Evolutionary conservation across 2,113 vertebrate genomes (phyloP).

Genomic region (Diadophis punctatus): DNA sequence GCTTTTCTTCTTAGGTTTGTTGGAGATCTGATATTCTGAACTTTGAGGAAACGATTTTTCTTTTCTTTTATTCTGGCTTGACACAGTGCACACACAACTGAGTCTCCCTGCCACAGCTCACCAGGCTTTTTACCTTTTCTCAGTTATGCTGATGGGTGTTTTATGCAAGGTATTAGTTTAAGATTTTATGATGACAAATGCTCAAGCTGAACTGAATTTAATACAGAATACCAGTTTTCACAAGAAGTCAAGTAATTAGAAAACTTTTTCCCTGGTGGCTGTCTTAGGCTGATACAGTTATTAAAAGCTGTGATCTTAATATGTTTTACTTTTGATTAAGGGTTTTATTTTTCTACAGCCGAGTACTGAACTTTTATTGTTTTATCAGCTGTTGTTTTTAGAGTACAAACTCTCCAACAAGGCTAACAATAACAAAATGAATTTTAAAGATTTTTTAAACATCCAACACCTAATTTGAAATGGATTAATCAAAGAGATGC

Average conservation of each 20-base stretch:
- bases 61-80: background rate
- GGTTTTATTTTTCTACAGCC: background rate
- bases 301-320: background rate
- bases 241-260: background rate
- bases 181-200: background rate
- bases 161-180: background rate
- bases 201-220: background rate
- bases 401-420: background rate
- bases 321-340: background rate
- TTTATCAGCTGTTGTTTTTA: background rate
- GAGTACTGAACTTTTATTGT: background rate
- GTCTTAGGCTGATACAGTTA: background rate
- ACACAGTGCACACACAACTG: background rate
- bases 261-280: background rate
- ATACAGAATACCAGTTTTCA: background rate
- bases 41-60: background rate
- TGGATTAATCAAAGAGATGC: background rate
- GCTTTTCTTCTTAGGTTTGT: background rate
- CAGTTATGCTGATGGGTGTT: background rate
- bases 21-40: background rate
- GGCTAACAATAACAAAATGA: background rate
- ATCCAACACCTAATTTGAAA: background rate
- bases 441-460: background rate
- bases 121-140: background rate
- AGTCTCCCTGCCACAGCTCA: background rate